Evolutionary conservation across 2,113 vertebrate genomes (phyloP).

Genomic region (Ciconia stormi): DNA sequence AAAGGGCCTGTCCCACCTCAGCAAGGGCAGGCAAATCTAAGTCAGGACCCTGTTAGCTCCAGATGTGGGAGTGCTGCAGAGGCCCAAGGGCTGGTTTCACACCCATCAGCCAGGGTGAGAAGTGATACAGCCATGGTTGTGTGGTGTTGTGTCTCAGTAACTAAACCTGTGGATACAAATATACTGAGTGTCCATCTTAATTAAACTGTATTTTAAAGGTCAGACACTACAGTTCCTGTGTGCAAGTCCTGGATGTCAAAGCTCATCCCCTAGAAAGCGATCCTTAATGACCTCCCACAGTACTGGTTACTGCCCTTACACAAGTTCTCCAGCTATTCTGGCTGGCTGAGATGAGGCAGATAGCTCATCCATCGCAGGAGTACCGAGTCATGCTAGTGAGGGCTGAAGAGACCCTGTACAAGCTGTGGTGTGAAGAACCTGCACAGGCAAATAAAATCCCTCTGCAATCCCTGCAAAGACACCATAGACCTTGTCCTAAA

Average conservation of each 20-base stretch:
- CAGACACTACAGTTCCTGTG: not conserved
- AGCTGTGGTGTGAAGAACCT: not conserved
- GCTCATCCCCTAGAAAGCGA: not conserved
- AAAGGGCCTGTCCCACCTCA: not conserved
- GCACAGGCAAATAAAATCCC: not conserved
- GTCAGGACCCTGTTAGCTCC: not conserved
- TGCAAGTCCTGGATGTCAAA: not conserved
- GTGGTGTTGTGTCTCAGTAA: not conserved
- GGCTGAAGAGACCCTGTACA: not conserved
- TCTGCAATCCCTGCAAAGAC: not conserved
- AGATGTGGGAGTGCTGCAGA: not conserved
- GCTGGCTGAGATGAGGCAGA: not conserved
- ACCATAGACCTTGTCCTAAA: not conserved
- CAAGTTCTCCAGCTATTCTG: not conserved
- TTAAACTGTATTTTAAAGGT: not conserved
- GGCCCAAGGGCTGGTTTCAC: not conserved
- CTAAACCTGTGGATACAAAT: not conserved
- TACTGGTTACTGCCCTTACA: not conserved
- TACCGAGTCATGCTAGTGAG: not conserved
- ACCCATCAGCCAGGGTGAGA: not conserved
- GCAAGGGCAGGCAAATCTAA: not conserved
- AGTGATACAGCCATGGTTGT: rapidly evolving
- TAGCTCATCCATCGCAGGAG: not conserved
- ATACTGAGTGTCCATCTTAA: not conserved
- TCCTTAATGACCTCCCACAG: not conserved